Evolutionary conservation across 2,113 vertebrate genomes (phyloP).

Genomic region (Bathybates hornii): DNA sequence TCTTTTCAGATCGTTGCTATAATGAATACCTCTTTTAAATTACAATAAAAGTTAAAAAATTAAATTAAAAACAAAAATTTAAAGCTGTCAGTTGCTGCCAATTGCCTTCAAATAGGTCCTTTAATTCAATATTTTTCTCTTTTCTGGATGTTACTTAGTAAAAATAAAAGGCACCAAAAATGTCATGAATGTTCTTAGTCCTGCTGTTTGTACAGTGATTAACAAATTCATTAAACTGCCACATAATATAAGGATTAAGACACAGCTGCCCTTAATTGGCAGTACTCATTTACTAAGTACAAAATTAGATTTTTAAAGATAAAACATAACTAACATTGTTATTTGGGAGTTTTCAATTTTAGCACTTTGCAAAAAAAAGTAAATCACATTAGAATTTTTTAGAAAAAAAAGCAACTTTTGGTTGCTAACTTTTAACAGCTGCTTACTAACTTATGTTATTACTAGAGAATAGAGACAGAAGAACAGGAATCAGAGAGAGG

Average conservation of each 20-base stretch:
- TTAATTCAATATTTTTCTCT: background rate
- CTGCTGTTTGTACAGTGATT: background rate
- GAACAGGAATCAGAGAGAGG: background rate
- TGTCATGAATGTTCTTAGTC: background rate
- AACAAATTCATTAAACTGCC: background rate
- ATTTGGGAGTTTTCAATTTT: background rate
- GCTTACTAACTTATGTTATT: background rate
- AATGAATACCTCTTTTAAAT: background rate
- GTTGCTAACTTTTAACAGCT: background rate
- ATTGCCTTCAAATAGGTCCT: background rate
- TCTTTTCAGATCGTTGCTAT: background rate
- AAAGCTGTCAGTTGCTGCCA: background rate
- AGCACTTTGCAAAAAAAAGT: background rate
- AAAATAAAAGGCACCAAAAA: background rate
- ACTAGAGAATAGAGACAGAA: background rate
- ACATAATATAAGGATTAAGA: background rate
- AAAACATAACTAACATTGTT: background rate
- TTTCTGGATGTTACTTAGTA: background rate
- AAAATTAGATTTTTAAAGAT: background rate
- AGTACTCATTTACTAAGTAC: background rate
- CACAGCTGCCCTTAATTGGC: background rate
- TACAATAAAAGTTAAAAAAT: background rate
- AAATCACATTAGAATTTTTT: fast-evolving
- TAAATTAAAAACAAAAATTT: background rate
- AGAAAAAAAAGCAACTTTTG: background rate